Base-by-base conservation (phyloP, 23 tunicate species). In the Phallusia fumigata region DNA sequence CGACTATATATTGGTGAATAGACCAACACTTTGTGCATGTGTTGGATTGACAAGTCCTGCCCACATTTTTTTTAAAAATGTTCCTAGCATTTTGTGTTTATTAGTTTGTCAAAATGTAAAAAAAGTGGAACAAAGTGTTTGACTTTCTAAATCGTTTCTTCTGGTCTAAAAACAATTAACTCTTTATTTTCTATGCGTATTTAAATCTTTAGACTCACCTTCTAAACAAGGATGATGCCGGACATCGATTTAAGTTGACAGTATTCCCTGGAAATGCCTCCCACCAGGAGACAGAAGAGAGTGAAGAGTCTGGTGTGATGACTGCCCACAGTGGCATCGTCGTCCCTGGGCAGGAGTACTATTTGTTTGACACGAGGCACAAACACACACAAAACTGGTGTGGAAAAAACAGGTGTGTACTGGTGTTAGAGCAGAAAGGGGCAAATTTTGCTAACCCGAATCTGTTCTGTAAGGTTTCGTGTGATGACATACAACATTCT, bases 401-500 rank as follows among this genome's bases (percentile, higher is more conserved):
- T 31, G 53, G 44, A 12, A 24, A 80, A 44, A 65, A 64, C 47
- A 80, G 83, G 83, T 80, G 24, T 11, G 28, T n/a, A n/a, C n/a
- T n/a, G n/a, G n/a, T n/a, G n/a, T n/a, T n/a, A n/a, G n/a, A n/a
- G n/a, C n/a, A n/a, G n/a, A n/a, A n/a, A n/a, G n/a, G n/a, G n/a
- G n/a, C n/a, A n/a, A n/a, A n/a, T n/a, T n/a, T n/a, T 40, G 47
- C 5, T 40, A 40, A 40, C 47, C 8, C 10, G 47, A 40, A 40
- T 40, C 10, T 40, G 47, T 40, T 5, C 10, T 40, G 47, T 10
- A 58, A 95, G 90, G n/a, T 84, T 95, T 58, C 96, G 99, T 0
- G 35, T 97, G 45, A 90, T 97, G 21, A 78, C 87, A 33, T 97
- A 92, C 89, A 97, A 97, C 80, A 97, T 97, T n/a, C 89, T 97